Conservation (phyloP, 2,888 invertebrate species). For the Leptopilina myrica region DNA sequence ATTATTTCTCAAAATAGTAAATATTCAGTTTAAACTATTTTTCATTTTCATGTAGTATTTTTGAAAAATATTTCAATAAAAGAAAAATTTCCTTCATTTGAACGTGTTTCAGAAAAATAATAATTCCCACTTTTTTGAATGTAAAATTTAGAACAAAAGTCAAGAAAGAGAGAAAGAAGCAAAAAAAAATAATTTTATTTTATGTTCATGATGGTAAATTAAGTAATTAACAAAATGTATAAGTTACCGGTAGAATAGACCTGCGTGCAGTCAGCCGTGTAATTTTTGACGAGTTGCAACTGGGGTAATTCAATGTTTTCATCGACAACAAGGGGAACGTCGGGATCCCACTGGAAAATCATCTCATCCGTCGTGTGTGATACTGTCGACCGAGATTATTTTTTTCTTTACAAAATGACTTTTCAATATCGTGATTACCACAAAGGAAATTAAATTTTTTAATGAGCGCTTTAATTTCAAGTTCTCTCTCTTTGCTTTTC, state of each 20-base stretch:
- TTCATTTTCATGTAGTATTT: no score
- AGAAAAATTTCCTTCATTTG: no score
- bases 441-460: conserved; percentile 28
- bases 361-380: conserved; percentile 96
- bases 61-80: no score
- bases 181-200: no score
- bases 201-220: not conserved
- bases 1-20: no score
- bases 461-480: conserved; percentile 20
- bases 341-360: conserved; percentile 95
- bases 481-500: not conserved
- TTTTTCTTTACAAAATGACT: conserved; percentile 48
- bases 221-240: not conserved
- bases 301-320: conserved; percentile 94
- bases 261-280: conserved; percentile 94
- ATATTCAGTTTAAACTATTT: no score
- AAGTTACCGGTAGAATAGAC: conserved; percentile 90
- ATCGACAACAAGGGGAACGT: conserved; percentile 92
- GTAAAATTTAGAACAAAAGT: no score
- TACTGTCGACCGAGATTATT: conserved; percentile 80
- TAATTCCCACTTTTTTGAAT: no score
- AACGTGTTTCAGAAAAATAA: no score
- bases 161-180: no score
- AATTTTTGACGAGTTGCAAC: conserved; percentile 90
- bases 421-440: not conserved